A percentile compares a stretch with the other conserved stretches of the same genome.
phyloP scores from a whole-genome alignment of 1,140 invertebrate species.

The Caenorhabditis tropicalis region DNA sequence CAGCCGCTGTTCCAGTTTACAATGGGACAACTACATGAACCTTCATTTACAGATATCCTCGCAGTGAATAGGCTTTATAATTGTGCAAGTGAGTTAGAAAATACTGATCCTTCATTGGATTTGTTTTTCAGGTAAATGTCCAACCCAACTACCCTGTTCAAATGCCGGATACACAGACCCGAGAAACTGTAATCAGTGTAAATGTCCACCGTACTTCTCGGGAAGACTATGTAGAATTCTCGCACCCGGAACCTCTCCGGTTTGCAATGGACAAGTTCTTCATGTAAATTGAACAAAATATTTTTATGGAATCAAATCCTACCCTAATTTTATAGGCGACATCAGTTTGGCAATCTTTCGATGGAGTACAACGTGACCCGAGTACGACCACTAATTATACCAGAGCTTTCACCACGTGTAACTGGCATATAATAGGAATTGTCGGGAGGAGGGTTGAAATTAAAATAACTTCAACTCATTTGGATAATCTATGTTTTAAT shows the following conservation, averaged over 20 bases:
- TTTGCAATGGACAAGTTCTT: neutral
- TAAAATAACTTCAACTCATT: no score
- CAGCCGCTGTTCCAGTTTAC: neutral
- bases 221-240: neutral
- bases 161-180: neutral
- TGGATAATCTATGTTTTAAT: no score
- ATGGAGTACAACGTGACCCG: no score
- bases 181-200: neutral
- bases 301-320: no score
- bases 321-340: no score
- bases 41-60: neutral
- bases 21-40: neutral
- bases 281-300: no score
- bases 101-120: neutral
- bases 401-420: no score
- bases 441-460: no score
- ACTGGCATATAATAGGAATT: no score
- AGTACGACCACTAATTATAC: no score
- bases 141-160: neutral
- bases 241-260: neutral
- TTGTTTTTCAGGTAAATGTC: neutral
- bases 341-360: no score
- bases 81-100: neutral
- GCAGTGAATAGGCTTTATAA: neutral
- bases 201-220: neutral